Percentiles rank a stretch among this genome's conserved stretches.
Conservation (phyloP, 2,113 vertebrate species). For the Epinephelus moara region DNA sequence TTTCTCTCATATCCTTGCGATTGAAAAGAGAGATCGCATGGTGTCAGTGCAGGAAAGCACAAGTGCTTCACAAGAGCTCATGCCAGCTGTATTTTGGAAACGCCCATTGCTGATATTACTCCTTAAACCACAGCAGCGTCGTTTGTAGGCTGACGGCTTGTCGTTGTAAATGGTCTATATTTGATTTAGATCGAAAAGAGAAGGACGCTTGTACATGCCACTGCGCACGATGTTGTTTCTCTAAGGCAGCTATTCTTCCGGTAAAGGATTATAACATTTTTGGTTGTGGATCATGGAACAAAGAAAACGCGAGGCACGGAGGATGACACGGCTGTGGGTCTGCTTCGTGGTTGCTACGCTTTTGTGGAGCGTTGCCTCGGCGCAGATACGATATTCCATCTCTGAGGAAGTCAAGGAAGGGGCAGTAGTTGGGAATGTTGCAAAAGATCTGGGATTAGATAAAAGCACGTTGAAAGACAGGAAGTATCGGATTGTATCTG, state of each 20-base stretch:
- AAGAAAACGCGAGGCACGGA: neutral
- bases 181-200: neutral
- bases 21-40: neutral
- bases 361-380: constrained; percentile 54
- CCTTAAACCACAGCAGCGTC: neutral
- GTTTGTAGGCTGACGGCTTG: neutral
- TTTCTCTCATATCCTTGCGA: neutral
- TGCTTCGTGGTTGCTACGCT: constrained; percentile 27
- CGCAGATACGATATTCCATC: constrained; percentile 80
- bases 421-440: constrained; percentile 72
- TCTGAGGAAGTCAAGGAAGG: constrained; percentile 73
- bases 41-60: neutral
- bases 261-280: neutral
- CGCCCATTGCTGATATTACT: neutral
- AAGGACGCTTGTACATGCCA: neutral
- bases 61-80: neutral
- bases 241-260: neutral
- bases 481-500: constrained; percentile 74
- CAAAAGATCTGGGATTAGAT: constrained; percentile 79
- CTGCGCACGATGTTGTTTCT: neutral
- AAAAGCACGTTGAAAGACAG: constrained; percentile 53
- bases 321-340: neutral
- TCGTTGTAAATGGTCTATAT: neutral
- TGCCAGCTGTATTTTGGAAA: neutral
- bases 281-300: neutral